phyloP scores from a whole-genome alignment of 2,888 invertebrate genomes.

The Agrochola macilenta region DNA sequence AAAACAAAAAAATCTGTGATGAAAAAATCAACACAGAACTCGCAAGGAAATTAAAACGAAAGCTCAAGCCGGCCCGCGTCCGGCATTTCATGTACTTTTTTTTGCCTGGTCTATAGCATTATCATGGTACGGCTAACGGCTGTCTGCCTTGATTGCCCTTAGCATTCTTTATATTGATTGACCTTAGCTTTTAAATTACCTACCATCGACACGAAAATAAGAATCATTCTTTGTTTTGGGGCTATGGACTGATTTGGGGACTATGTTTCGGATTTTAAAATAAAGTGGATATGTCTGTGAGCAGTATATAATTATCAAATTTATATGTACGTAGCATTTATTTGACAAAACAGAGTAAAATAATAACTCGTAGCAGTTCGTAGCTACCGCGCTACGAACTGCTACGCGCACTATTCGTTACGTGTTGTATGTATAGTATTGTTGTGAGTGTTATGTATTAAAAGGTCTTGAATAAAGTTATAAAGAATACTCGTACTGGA shows the following conservation, averaged over 20 bases:
- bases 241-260: neutral
- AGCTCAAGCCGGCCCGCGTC: neutral
- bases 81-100: neutral
- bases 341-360: neutral
- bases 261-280: neutral
- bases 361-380: neutral
- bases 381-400: neutral
- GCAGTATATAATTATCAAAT: neutral
- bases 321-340: neutral
- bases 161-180: neutral
- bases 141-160: slow-evolving; percentile 17
- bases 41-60: neutral
- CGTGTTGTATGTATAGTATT: no score
- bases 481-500: no score
- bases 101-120: slow-evolving; percentile 16
- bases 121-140: neutral
- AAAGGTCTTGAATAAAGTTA: no score
- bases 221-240: neutral
- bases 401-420: no score
- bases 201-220: no score
- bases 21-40: neutral
- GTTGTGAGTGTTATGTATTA: no score
- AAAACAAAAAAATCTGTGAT: neutral
- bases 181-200: no score
- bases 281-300: neutral